Evolutionary conservation across 1,140 invertebrate species (phyloP).

Genomic region (Mactra quadrangularis): DNA sequence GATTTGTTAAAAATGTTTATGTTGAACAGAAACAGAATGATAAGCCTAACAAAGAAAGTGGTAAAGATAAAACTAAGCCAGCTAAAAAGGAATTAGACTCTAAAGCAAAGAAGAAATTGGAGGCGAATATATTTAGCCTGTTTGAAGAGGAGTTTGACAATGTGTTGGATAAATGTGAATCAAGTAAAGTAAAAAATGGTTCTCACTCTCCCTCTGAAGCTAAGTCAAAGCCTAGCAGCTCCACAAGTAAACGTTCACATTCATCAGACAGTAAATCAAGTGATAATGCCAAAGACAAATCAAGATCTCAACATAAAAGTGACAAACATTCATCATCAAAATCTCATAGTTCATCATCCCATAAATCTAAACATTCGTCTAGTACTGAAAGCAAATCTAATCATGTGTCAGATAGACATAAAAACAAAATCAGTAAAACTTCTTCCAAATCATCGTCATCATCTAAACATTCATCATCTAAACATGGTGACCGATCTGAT

Average conservation of each 20-base stretch:
- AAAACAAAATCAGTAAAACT: conserved; percentile 25
- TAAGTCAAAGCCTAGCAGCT: conserved; percentile 28
- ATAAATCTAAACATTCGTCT: background rate
- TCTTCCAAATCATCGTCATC: background rate
- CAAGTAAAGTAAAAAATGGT: background rate
- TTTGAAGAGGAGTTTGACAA: conserved; percentile 58
- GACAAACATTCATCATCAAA: conserved; percentile 29
- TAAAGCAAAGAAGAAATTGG: conserved; percentile 28
- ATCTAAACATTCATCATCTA: conserved; percentile 33
- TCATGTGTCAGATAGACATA: conserved; percentile 4
- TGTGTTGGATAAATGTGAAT: conserved; percentile 40
- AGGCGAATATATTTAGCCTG: conserved; percentile 54
- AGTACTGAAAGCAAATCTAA: background rate
- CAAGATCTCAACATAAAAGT: conserved; percentile 12
- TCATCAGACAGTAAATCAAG: conserved; percentile 7
- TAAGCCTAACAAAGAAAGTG: conserved; percentile 10
- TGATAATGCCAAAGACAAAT: conserved; percentile 23
- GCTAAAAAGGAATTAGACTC: background rate
- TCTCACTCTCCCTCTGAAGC: background rate
- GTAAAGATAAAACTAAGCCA: background rate
- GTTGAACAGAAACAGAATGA: background rate
- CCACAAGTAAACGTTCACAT: background rate
- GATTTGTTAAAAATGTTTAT: conserved; percentile 44
- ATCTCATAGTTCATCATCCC: background rate
- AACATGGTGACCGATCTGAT: conserved; percentile 6